A percentile compares a stretch with the other conserved stretches of the same genome.
These are phyloP conservation scores for Proteles cristata DNA, from an alignment of 2,113 vertebrate genomes.

Conservation along the genomic window DNA sequence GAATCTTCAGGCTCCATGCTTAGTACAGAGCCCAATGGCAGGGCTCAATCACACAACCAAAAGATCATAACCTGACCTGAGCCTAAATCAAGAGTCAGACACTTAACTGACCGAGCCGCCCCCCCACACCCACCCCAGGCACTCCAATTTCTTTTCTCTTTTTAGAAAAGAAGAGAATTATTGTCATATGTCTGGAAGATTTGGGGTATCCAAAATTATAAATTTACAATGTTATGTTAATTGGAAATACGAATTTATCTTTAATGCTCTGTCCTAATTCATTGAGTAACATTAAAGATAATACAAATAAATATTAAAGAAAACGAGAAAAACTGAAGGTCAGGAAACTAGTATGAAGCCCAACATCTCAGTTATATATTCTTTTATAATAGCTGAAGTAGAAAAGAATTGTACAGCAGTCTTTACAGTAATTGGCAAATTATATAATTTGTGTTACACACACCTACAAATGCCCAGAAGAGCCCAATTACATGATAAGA, in stretches of 20 bases:
- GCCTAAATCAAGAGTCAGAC: no score
- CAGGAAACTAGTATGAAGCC: neutral
- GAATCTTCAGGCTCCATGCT: no score
- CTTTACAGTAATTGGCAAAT: constrained; percentile 4
- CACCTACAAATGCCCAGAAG: neutral
- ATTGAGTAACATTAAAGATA: neutral
- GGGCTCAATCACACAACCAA: no score
- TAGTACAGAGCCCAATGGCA: no score
- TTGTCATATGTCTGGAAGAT: neutral
- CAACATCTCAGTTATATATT: neutral
- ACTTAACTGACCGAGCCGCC: no score
- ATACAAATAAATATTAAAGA: neutral
- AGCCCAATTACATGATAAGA: neutral
- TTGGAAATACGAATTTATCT: neutral
- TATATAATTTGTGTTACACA: neutral
- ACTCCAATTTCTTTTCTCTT: neutral
- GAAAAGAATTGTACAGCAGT: neutral
- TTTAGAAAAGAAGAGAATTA: neutral
- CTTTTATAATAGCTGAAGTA: neutral
- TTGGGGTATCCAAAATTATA: neutral
- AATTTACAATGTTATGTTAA: constrained; percentile 3
- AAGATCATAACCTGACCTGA: no score
- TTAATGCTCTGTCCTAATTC: neutral
- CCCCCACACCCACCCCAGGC: no score
- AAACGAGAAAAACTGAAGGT: neutral